Evolutionary conservation across 2,113 vertebrate species (phyloP).

Genomic region (Ellobius talpinus): DNA sequence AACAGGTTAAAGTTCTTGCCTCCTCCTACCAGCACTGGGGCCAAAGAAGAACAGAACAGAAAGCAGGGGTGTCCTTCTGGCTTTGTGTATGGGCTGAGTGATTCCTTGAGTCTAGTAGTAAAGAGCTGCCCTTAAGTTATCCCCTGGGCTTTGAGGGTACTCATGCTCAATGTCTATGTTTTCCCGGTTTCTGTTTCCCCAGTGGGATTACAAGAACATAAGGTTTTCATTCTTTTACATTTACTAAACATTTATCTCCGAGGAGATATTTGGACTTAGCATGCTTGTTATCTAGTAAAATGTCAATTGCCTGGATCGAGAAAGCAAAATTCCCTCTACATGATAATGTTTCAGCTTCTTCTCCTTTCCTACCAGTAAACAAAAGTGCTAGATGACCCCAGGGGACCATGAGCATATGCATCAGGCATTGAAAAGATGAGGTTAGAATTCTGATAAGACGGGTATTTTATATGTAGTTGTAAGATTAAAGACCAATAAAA

Average conservation of each 20-base stretch:
- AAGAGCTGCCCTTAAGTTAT: not conserved
- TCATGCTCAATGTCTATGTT: not conserved
- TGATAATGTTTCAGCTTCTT: not conserved
- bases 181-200: not conserved
- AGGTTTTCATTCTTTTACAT: not conserved
- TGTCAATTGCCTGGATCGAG: not conserved
- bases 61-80: not conserved
- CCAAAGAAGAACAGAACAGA: not conserved
- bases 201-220: not conserved
- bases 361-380: not conserved
- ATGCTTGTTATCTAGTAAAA: not conserved
- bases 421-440: not conserved
- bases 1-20: not conserved
- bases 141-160: not conserved
- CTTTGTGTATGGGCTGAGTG: not conserved
- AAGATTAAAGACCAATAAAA: slow-evolving; percentile 15
- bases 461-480: not conserved
- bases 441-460: slow-evolving; percentile 11
- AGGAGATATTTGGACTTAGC: not conserved
- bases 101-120: not conserved
- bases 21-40: not conserved
- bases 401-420: not conserved
- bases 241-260: slow-evolving; percentile 54
- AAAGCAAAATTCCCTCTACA: not conserved
- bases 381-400: not conserved